A percentile compares a stretch with the other conserved stretches of the same genome.
These are phyloP conservation scores for Endomychus coccineus DNA, from an alignment of 2,888 invertebrate species.

Conservation along the genomic window DNA sequence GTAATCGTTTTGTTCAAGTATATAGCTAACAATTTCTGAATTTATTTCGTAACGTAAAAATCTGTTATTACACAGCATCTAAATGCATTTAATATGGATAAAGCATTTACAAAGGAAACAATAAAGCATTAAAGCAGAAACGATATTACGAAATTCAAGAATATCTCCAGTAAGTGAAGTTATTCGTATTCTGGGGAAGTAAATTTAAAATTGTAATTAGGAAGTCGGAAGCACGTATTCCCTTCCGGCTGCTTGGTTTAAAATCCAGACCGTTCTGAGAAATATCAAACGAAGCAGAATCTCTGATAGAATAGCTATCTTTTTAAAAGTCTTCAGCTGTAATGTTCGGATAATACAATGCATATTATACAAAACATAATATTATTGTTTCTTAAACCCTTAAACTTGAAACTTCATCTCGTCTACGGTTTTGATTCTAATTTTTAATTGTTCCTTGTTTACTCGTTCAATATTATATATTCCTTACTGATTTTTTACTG, in stretches of 20 bases:
- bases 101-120: too few species aligned
- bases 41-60: too few species aligned
- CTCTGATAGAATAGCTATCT: slow-evolving; percentile 33
- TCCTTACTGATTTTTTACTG: too few species aligned
- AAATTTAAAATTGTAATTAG: slow-evolving; percentile 42
- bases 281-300: slow-evolving; percentile 19
- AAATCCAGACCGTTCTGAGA: not conserved
- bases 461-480: too few species aligned
- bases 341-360: slow-evolving; percentile 41
- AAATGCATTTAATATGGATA: too few species aligned
- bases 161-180: slow-evolving; percentile 25
- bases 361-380: slow-evolving; percentile 44
- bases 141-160: slow-evolving; percentile 21
- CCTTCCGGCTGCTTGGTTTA: not conserved
- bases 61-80: too few species aligned
- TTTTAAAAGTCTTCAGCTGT: slow-evolving; percentile 36
- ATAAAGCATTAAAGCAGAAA: slow-evolving; percentile 23
- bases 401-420: slow-evolving; percentile 22
- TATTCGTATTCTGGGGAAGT: slow-evolving; percentile 13
- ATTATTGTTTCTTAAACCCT: slow-evolving; percentile 45
- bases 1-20: too few species aligned
- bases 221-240: too few species aligned
- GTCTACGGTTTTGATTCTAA: too few species aligned
- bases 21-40: too few species aligned
- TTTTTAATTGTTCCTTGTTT: too few species aligned